Evolutionary conservation across 2,888 invertebrate species (phyloP), one percentile per base, ranked within the genome.

Genomic region (Dorcus parallelipipedus): DNA sequence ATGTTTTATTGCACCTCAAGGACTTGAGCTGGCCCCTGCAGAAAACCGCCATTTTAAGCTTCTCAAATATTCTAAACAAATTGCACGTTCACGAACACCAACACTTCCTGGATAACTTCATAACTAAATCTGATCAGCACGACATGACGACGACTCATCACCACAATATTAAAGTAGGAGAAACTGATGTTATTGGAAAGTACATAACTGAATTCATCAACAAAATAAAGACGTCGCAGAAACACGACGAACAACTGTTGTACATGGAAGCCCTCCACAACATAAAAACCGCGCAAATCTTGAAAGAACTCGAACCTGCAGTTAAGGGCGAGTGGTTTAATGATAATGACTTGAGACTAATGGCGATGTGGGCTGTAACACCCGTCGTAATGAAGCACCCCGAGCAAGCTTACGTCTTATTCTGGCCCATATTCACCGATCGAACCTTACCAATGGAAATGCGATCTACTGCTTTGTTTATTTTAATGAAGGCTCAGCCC

Each of bases 261-360:
- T 81, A 79, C 65, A 62, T 82, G 49, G 74, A 78, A 68, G 82
- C 78, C 1, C 69, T 83, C 52, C 73, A 70, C 43, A 83, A 83
- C 67, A 76, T 81, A 41, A 73, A 76, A 60, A 64, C 79, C 3
- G 71, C 71, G 6, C 71, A 73, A 23, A 73, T 78, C 33, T 62
- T 77, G 26, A 71, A 77, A 47, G 73, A 77, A 50, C 64, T 83
- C 51, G 73, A 71, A 38, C 80, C 80, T 0, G 73, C 79, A 0
- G 73, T 82, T 8, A 69, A 69, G 9, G 78, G 77, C 2, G 75
- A 79, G 20, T 57, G 68, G 17, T 67, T 69, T 3, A 61, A 71
- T 3, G 69, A 73, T 9, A 60, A 72, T 23, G 74, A 78, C 59
- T 68, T 80, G 40, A 76, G 80, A 33, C 69, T 77, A 7, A 66